Base-by-base conservation (phyloP, 2,888 invertebrate species). In the Pachydiplax longipennis region DNA sequence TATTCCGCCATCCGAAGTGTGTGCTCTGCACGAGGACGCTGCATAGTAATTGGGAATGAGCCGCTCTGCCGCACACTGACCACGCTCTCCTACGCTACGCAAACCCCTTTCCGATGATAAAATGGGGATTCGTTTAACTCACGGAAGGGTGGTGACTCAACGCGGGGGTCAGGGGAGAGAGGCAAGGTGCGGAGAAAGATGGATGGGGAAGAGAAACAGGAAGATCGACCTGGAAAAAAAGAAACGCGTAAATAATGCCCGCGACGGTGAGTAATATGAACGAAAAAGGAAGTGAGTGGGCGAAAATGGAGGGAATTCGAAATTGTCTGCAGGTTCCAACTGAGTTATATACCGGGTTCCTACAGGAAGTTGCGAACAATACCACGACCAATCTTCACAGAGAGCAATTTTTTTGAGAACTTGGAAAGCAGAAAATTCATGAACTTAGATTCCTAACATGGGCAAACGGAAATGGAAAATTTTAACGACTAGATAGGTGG, bases 141-240 rank as follows among this genome's bases (percentile, higher is more conserved):
- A 87, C 87, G 87, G 61, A 87, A 61, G 87, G 87, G 87, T 87
- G 87, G 87, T 87, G 87, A 87, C 37, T 87, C 87, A 87, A 65
- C 87, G 61, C 31, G 83, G 58, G n/a, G 35, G 83, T 31, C 61
- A 22, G 35, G 61, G 35, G 53, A 35, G 58, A 35, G 31, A 58
- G 58, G 87, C 58, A 37, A 81, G 37, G 87, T 18, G 15, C 12
- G 37, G n/a, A 58, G 61, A 53, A 31, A 22, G 73, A 73, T 31
- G 73, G 25, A 73, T 31, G 25, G 31, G 73, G 73, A 31, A 31
- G 73, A 31, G 73, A 25, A 65, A 65, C n/a, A 65, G 65, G 65
- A n/a, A 73, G 73, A 25, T 61, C 61, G 61, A 61, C 12, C 61
- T 61, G 73, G 73, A 31, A 6, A 31, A 3, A n/a, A 53, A 53